Evolutionary conservation across 2,888 invertebrate species (phyloP).

Genomic region (Tinea trinotella): DNA sequence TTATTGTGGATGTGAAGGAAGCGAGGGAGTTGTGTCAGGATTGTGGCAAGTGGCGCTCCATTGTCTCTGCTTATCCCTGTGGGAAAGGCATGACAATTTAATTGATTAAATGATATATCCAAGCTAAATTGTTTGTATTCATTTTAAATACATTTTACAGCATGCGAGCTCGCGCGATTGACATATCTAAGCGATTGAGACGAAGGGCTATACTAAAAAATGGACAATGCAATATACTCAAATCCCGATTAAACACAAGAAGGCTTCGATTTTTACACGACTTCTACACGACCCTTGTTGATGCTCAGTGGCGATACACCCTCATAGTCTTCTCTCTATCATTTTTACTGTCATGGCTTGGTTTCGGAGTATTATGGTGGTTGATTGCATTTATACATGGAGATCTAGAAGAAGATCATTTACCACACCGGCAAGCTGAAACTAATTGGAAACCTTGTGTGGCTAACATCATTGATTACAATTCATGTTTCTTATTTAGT

Average conservation of each 20-base stretch:
- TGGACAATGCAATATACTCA: constrained; percentile 96
- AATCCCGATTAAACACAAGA: constrained; percentile 87
- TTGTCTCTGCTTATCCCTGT: no score
- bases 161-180: constrained; percentile 78
- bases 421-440: constrained; percentile 29
- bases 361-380: constrained; percentile 83
- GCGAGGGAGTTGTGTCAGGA: no score
- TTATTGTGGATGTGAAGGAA: no score
- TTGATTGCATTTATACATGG: constrained; percentile 81
- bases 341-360: constrained; percentile 82
- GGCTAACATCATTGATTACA: constrained; percentile 77
- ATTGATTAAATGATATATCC: no score
- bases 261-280: constrained; percentile 83
- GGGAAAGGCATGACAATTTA: no score
- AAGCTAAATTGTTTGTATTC: no score
- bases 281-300: constrained; percentile 83
- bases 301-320: constrained; percentile 87
- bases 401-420: constrained; percentile 72
- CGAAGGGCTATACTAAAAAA: constrained; percentile 93
- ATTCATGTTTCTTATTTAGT: constrained; percentile 83
- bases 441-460: constrained; percentile 78
- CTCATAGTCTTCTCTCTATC: constrained; percentile 80
- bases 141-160: constrained; percentile 65
- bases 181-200: constrained; percentile 78
- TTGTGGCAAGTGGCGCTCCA: no score